A percentile compares a stretch with the other conserved stretches of the same genome.
Conservation (phyloP, 2,113 vertebrate species). For the Mesembrinibis cayennensis region DNA sequence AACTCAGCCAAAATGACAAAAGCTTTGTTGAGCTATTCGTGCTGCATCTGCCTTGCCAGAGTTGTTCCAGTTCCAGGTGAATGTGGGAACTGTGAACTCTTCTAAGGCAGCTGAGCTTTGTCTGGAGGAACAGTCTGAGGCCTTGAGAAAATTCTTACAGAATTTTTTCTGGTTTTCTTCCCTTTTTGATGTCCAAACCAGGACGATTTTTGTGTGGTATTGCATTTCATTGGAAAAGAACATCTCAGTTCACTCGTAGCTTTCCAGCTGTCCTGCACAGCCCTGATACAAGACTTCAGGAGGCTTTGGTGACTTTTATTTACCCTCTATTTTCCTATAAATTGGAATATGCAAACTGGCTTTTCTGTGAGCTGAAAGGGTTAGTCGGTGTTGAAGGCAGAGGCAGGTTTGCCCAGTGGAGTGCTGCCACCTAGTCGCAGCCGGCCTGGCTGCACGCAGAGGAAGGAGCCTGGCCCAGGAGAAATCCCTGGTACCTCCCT, state of each 20-base stretch:
- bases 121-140: neutral
- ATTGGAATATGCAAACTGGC: neutral
- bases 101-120: neutral
- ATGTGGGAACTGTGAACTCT: neutral
- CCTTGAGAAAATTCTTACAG: neutral
- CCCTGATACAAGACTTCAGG: rapidly evolving
- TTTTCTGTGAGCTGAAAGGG: neutral
- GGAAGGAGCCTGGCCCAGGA: neutral
- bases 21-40: neutral
- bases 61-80: neutral
- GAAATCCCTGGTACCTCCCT: neutral
- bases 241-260: neutral
- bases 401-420: neutral
- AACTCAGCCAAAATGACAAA: constrained; percentile 34
- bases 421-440: constrained; percentile 64
- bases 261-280: neutral
- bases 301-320: neutral
- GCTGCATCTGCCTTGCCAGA: neutral
- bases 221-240: neutral
- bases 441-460: neutral
- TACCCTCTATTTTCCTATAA: neutral
- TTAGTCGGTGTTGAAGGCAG: rapidly evolving
- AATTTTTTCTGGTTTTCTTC: neutral
- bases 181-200: neutral
- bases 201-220: neutral